phyloP scores from a whole-genome alignment of 1,140 invertebrate genomes.

The Ceratitis capitata region DNA sequence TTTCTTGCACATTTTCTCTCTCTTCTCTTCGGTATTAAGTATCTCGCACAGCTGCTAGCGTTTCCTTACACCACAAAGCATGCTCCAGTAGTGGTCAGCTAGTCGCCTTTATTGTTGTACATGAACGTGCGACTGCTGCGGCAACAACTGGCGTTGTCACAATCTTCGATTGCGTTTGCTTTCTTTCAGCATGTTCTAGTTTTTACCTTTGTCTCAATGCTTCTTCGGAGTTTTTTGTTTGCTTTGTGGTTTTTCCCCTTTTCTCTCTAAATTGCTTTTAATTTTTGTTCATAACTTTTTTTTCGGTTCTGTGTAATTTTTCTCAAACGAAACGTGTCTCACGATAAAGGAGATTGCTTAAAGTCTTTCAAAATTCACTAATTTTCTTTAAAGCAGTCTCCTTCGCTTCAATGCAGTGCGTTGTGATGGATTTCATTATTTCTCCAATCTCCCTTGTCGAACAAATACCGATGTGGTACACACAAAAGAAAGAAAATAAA shows the following conservation, averaged over 20 bases:
- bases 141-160: background rate
- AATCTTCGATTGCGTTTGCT: background rate
- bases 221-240: background rate
- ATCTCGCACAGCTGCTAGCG: background rate
- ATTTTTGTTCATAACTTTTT: too few relatives aligned
- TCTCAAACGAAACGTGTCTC: too few relatives aligned
- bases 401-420: too few relatives aligned
- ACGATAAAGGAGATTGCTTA: too few relatives aligned
- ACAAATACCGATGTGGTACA: too few relatives aligned
- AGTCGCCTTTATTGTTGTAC: background rate
- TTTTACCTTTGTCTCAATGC: background rate
- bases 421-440: too few relatives aligned
- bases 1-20: background rate
- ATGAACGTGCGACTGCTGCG: background rate
- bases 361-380: too few relatives aligned
- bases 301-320: too few relatives aligned
- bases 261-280: background rate
- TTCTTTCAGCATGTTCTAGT: background rate
- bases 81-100: slow-evolving; percentile 4
- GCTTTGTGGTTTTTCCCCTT: background rate
- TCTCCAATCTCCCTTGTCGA: too few relatives aligned
- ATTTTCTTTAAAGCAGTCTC: too few relatives aligned
- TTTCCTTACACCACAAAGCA: background rate
- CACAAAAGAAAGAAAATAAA: too few relatives aligned
- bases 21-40: background rate